Percentiles rank a stretch among this genome's conserved stretches.
phyloP scores from a whole-genome alignment of 2,797 vertebrate species.

The Phaenicophaeus curvirostris region DNA sequence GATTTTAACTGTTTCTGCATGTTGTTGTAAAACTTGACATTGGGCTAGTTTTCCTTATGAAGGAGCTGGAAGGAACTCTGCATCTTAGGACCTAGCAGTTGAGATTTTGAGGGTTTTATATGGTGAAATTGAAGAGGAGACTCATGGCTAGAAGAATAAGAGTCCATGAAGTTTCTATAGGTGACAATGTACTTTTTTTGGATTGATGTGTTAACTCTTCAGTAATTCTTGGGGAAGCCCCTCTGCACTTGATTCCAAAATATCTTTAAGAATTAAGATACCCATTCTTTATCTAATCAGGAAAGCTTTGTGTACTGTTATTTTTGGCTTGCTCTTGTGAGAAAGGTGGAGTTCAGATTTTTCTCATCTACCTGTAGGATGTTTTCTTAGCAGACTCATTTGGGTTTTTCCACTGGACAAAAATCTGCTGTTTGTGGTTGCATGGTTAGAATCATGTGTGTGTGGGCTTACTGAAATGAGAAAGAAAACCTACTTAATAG shows the following conservation, averaged over 20 bases:
- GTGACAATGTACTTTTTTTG: background rate
- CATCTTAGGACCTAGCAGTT: background rate
- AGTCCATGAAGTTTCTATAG: background rate
- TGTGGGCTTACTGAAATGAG: background rate
- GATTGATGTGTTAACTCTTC: background rate
- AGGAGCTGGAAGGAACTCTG: background rate
- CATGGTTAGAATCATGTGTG: background rate
- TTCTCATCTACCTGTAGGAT: background rate
- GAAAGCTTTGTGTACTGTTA: background rate
- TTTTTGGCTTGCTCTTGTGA: background rate
- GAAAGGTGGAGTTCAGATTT: background rate
- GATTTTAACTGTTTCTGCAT: background rate
- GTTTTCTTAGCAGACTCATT: background rate
- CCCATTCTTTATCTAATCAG: background rate
- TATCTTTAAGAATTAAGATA: background rate
- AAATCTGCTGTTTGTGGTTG: background rate
- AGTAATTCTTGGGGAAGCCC: background rate
- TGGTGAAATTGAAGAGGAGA: background rate
- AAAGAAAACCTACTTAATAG: background rate
- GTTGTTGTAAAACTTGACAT: background rate
- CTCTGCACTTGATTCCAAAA: background rate
- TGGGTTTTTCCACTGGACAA: background rate
- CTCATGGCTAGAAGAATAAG: background rate
- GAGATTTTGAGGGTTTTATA: background rate
- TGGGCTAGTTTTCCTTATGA: background rate